Conservation (phyloP, 2,113 vertebrate species). For the Lasiurus borealis region DNA sequence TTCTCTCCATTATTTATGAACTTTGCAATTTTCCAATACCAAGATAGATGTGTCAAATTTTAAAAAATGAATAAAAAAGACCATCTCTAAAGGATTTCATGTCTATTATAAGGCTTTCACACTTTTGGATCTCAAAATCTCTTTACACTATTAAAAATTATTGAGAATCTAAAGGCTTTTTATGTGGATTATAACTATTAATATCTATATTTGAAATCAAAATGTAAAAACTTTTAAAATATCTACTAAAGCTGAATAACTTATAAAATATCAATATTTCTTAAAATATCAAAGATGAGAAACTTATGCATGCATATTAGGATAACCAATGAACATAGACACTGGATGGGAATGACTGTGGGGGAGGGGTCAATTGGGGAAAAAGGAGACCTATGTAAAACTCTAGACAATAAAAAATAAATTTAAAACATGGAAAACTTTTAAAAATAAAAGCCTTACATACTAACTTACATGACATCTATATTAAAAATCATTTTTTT, state of each 20-base stretch:
- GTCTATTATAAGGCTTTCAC: not conserved
- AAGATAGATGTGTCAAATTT: not conserved
- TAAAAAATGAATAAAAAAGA: not conserved
- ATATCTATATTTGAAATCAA: not conserved
- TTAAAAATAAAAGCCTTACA: not conserved
- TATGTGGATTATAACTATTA: not conserved
- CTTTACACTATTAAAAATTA: not conserved
- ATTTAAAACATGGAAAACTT: too few species aligned
- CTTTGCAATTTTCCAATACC: not conserved
- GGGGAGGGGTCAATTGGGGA: too few species aligned
- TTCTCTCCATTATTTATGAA: not conserved
- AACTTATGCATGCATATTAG: not conserved
- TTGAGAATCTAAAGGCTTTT: not conserved
- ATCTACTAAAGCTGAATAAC: not conserved
- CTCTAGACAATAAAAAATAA: too few species aligned
- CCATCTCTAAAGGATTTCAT: not conserved
- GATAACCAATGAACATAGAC: too few species aligned
- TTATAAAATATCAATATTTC: not conserved
- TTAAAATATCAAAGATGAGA: not conserved
- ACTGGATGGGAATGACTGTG: too few species aligned
- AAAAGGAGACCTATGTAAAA: too few species aligned
- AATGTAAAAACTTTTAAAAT: not conserved
- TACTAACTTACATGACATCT: not conserved
- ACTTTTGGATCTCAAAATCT: not conserved
- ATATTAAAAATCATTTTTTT: not conserved